Evolutionary conservation across 2,797 vertebrate species (phyloP), one percentile per base, ranked within the genome.

Genomic region (Lacerta agilis): DNA sequence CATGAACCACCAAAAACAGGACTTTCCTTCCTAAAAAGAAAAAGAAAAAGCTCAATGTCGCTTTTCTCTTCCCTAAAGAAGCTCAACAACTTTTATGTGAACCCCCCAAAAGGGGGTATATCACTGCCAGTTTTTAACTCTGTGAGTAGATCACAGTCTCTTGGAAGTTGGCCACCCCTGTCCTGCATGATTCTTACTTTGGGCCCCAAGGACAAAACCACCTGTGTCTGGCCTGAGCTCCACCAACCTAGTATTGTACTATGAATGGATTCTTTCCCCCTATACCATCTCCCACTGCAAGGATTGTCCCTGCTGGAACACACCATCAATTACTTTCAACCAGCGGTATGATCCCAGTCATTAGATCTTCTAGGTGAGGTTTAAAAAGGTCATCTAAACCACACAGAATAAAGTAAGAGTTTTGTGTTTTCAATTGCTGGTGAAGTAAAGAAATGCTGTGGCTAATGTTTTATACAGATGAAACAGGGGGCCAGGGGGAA

Each of bases 181-280:
- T 33, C 33, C 33, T 0, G 15, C 58, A 38, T 18, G 41, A 67
- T 79, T 76, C 43, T 66, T 33, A 38, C 78, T 75, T 72, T 49
- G 61, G 82, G 81, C 41, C 93, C 89, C 67, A 3, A 27, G 1
- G 25, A 75, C 67, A 80, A 36, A 86, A 89, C 58, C 17, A 36
- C 83, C 77, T 29, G 71, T 66, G 33, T 10, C 86, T 61, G 5
- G 58, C 45, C 55, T 87, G 45, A 89, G 7, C 41, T 58, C 72
- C 79, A 73, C n/a, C 11, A 38, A 66, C 79, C 23, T 76, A 33
- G 71, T 88, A 20, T 64, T 82, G 43, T 79, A 61, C 2, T 61
- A 38, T 25, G 36, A 72, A 38, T 27, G 41, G 36, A 86, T 45
- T 36, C 29, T 79, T 45, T 33, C 7, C 66, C 18, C 8, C 75